phyloP scores from a whole-genome alignment of 1,140 invertebrate species.

The Nebria ingens region DNA sequence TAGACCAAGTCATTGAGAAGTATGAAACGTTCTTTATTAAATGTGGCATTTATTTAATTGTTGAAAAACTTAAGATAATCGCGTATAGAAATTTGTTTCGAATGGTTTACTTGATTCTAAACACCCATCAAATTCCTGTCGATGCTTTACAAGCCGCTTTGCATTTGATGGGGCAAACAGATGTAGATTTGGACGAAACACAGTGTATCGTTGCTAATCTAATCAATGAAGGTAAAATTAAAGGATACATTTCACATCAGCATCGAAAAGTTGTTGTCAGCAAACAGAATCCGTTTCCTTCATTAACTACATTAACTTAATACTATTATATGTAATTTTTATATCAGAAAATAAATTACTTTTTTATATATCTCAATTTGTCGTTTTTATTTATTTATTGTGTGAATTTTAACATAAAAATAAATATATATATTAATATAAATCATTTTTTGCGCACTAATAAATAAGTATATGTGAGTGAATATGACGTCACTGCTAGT shows the following conservation, averaged over 20 bases:
- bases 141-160: constrained; percentile 70
- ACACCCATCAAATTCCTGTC: constrained; percentile 86
- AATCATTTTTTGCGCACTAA: no score
- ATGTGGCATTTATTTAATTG: constrained; percentile 91
- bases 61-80: constrained; percentile 92
- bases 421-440: no score
- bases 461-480: no score
- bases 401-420: no score
- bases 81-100: constrained; percentile 95
- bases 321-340: constrained; percentile 10
- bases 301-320: constrained; percentile 45
- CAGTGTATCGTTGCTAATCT: constrained; percentile 94
- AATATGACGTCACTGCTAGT: no score
- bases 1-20: constrained; percentile 75
- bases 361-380: background rate
- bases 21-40: constrained; percentile 90
- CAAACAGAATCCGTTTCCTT: constrained; percentile 93
- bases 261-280: constrained; percentile 96
- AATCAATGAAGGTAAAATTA: constrained; percentile 88
- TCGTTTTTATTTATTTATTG: background rate
- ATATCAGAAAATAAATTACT: constrained; percentile 8
- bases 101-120: constrained; percentile 80
- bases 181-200: constrained; percentile 87
- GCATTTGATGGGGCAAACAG: constrained; percentile 66
- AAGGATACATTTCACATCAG: constrained; percentile 95